A percentile compares a stretch with the other conserved stretches of the same genome.
Evolutionary conservation across 2,888 invertebrate genomes (phyloP).

Genomic region (Cyaniris semiargus): DNA sequence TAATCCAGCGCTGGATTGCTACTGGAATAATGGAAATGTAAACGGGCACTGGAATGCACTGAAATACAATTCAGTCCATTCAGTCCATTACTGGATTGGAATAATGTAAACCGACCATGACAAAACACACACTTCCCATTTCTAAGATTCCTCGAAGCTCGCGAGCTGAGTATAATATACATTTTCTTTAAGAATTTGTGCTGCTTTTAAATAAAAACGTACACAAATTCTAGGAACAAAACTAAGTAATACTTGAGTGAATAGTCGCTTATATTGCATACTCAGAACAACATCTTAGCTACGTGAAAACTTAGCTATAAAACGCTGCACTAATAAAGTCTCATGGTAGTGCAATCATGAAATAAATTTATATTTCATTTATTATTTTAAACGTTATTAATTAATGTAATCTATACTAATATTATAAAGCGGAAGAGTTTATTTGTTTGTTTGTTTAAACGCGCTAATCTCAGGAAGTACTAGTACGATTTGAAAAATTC

Average conservation of each 20-base stretch:
- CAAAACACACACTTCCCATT: too few relatives aligned
- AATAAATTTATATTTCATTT: neutral
- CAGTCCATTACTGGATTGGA: too few relatives aligned
- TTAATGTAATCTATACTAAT: neutral
- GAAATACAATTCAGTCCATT: too few relatives aligned
- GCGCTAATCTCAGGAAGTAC: too few relatives aligned
- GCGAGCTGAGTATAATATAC: too few relatives aligned
- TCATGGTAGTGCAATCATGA: neutral
- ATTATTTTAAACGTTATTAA: neutral
- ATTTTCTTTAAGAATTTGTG: neutral
- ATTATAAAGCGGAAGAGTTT: too few relatives aligned
- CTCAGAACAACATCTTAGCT: neutral
- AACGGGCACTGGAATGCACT: too few relatives aligned
- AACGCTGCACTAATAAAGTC: neutral
- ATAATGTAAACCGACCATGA: too few relatives aligned
- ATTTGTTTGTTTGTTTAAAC: neutral
- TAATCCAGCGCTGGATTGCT: too few relatives aligned
- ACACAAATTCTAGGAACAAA: neutral
- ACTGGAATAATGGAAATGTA: too few relatives aligned
- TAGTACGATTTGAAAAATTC: too few relatives aligned
- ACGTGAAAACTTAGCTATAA: neutral
- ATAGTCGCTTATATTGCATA: slow-evolving; percentile 3
- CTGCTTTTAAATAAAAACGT: neutral
- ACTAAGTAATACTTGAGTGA: neutral
- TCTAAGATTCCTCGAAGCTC: too few relatives aligned